These are phyloP conservation scores for Turritopsis rubra DNA, from an alignment of 30 jellyfish, hydroid and myxozoan genomes.

Conservation along the genomic window DNA sequence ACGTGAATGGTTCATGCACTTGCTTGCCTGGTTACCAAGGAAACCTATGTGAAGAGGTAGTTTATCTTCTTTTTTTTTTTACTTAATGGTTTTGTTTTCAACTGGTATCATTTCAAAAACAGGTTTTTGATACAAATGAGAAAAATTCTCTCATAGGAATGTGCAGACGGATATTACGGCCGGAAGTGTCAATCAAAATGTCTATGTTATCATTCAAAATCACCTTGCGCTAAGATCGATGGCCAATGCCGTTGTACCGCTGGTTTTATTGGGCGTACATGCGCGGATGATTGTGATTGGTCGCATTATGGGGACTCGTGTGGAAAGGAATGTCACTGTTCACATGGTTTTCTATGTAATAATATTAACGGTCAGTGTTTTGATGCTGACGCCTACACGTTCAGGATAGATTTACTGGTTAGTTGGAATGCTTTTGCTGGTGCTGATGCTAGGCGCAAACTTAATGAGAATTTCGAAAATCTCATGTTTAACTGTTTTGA, in stretches of 20 bases:
- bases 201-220: conserved; percentile 34
- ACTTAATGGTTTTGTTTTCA: too few relatives aligned
- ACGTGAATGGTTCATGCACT: conserved; percentile 59
- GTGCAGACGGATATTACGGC: conserved; percentile 62
- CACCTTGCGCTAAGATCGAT: conserved; percentile 53
- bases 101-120: not conserved
- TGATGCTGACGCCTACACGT: conserved; percentile 8
- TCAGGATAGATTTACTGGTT: conserved; percentile 33
- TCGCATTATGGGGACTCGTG: conserved; percentile 51
- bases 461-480: conserved; percentile 34
- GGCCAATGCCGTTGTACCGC: conserved; percentile 72
- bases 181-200: conserved; percentile 36
- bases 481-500: conserved; percentile 48
- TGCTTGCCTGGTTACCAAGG: conserved; percentile 81
- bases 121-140: not conserved
- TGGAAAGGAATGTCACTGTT: conserved; percentile 44
- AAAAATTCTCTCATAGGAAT: conserved; percentile 29
- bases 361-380: conserved; percentile 65
- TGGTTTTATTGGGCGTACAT: conserved; percentile 56
- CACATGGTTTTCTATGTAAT: conserved; percentile 38
- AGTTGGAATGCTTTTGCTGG: not conserved
- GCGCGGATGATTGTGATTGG: conserved; percentile 61
- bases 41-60: conserved; percentile 56
- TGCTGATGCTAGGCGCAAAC: conserved; percentile 6
- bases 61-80: too few relatives aligned